Evolutionary conservation across 2,113 vertebrate genomes (phyloP).

Genomic region (Camelus dromedarius): DNA sequence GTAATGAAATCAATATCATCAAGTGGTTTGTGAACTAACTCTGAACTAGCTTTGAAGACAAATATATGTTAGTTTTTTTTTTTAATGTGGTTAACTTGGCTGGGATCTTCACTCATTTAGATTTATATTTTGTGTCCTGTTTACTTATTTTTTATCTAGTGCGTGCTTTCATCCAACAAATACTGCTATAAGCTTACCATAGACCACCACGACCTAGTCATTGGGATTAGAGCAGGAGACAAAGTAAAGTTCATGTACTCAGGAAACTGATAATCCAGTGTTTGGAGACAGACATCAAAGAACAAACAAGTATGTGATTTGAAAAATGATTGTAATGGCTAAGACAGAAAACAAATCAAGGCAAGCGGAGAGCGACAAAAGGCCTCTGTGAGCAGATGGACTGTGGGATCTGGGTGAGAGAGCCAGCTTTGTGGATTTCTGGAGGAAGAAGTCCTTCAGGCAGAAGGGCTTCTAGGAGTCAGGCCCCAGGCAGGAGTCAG

Average conservation of each 20-base stretch:
- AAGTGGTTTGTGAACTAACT: not conserved
- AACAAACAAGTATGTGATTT: not conserved
- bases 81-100: not conserved
- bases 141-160: not conserved
- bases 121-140: not conserved
- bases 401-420: not conserved
- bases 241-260: not conserved
- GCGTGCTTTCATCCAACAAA: not conserved
- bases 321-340: conserved; percentile 5
- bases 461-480: not conserved
- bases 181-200: not conserved
- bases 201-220: not conserved
- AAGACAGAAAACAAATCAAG: not conserved
- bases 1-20: not conserved
- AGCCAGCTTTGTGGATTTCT: not conserved
- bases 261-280: not conserved
- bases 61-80: not conserved
- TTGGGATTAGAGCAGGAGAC: not conserved
- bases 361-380: not conserved
- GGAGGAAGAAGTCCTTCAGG: not conserved
- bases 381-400: not conserved
- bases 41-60: conserved; percentile 1
- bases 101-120: not conserved
- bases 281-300: not conserved
- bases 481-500: not conserved